A percentile compares a stretch with the other conserved stretches of the same genome.
Evolutionary conservation across 2,113 vertebrate species (phyloP).

Genomic region (Corythoichthys haematopterus): DNA sequence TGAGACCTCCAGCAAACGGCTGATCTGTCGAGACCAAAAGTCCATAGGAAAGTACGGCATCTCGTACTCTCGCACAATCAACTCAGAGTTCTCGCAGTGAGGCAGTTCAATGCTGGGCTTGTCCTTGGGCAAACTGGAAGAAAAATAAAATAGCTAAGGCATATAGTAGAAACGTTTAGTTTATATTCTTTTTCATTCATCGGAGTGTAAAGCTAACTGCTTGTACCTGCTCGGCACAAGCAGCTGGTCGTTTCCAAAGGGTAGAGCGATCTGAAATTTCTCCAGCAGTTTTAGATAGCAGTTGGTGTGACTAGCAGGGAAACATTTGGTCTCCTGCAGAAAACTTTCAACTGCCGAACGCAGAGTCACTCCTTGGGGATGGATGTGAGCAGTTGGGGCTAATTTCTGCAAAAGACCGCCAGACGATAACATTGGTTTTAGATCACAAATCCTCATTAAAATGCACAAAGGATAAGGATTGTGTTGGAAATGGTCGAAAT

Average conservation of each 20-base stretch:
- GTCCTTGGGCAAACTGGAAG: slow-evolving; percentile 80
- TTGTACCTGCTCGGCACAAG: slow-evolving; percentile 88
- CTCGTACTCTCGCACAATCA: slow-evolving; percentile 89
- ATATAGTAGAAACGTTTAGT: background rate
- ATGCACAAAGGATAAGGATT: background rate
- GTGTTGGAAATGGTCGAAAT: background rate
- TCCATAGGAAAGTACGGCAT: slow-evolving; percentile 98
- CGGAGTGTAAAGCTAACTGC: background rate
- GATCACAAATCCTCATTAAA: slow-evolving; percentile 2
- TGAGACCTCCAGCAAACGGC: slow-evolving; percentile 87
- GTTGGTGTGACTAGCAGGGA: slow-evolving; percentile 80
- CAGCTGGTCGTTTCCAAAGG: slow-evolving; percentile 84
- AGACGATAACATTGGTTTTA: background rate
- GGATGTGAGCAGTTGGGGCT: slow-evolving; percentile 73
- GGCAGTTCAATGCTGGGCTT: slow-evolving; percentile 89
- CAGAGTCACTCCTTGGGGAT: slow-evolving; percentile 81
- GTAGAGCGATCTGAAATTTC: slow-evolving; percentile 92
- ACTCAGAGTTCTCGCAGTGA: slow-evolving; percentile 91
- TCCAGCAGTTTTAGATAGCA: slow-evolving; percentile 92
- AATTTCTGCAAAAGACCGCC: slow-evolving; percentile 38
- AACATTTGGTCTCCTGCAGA: slow-evolving; percentile 80
- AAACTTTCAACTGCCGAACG: slow-evolving; percentile 81
- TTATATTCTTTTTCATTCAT: no score
- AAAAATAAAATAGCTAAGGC: background rate
- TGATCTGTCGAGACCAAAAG: slow-evolving; percentile 94